Evolutionary conservation across 2,888 invertebrate species (phyloP), one percentile per base, ranked within the genome.

Genomic region (Cheilosia variabilis): DNA sequence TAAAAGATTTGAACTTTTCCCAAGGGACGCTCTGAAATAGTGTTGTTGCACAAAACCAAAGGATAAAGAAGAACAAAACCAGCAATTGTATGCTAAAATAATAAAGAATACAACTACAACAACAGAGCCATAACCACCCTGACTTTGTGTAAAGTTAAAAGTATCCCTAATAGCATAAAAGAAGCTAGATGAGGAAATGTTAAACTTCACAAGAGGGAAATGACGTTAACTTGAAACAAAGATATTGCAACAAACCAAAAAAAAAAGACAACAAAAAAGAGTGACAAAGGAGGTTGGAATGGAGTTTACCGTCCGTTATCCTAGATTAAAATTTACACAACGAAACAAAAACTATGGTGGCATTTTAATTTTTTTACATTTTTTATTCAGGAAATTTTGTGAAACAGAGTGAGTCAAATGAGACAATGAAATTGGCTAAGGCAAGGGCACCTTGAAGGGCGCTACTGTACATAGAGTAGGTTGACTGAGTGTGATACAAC

Each of bases 261-360:
- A 31, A n/a, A 4, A 2, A 4, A 22, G 31, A 34, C n/a, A n/a
- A n/a, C n/a, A 7, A 68, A 27, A 50, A 47, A 19, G 41, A 19
- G 50, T 37, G 22, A 62, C 41, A 63, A n/a, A 63, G 34, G 19
- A 43, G 43, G 37, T 75, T 57, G 43, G 47, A 58, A 57, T 75
- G 57, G 50, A 47, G 52, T 75, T 34, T 41, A 66, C 57, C 65
- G 65, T 58, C 75, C 47, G 65, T 66, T 75, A 75, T 75, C 41
- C 75, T 50, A 41, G 75, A 75, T 75, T 75, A 75, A 66, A 58
- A 75, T 57, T 66, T 50, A 55, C 31, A 19, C 47, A 10, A 34
- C n/a, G 6, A 17, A 17, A 17, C 19, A 55, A 15, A 27, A 47
- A 57, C 65, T 57, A 41, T 37, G 10, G 13, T 4, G 13, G 37